Conservation (phyloP, 1,140 invertebrate species). For the Lordiphosa collinella region DNA sequence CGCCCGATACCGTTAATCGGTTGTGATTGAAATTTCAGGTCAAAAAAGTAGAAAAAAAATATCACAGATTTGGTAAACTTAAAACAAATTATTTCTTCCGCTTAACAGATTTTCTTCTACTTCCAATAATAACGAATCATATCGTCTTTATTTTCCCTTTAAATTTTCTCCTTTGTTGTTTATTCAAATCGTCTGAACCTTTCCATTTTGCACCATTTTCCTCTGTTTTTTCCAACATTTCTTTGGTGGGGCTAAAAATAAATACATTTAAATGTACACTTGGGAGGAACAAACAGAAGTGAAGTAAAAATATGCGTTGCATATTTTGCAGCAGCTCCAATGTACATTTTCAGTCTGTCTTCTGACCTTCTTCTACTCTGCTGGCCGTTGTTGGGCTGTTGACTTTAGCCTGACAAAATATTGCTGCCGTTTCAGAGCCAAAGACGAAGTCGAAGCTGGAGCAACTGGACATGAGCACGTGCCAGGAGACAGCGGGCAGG, state of each 20-base stretch:
- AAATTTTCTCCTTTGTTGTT: too few species aligned
- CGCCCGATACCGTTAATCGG: too few species aligned
- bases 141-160: too few species aligned
- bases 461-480: slow-evolving; percentile 44
- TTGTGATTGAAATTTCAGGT: too few species aligned
- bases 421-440: slow-evolving; percentile 52
- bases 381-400: slow-evolving; percentile 48
- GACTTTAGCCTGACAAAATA: slow-evolving; percentile 69
- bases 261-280: slow-evolving; percentile 49
- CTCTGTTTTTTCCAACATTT: slow-evolving; percentile 13
- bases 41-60: too few species aligned
- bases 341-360: slow-evolving; percentile 57
- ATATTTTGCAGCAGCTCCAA: slow-evolving; percentile 56
- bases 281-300: slow-evolving; percentile 56
- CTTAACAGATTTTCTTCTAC: too few species aligned
- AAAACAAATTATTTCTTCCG: too few species aligned
- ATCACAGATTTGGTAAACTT: too few species aligned
- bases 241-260: slow-evolving; percentile 35
- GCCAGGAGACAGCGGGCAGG: slow-evolving; percentile 9
- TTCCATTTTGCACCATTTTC: not conserved
- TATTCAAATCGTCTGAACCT: too few species aligned
- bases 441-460: slow-evolving; percentile 29
- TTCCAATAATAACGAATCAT: too few species aligned
- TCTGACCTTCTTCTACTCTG: slow-evolving; percentile 13
- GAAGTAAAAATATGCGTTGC: slow-evolving; percentile 72